Conservation (phyloP, 92 coral and sea anemone genomes). For the Epizoanthus fatuus region DNA sequence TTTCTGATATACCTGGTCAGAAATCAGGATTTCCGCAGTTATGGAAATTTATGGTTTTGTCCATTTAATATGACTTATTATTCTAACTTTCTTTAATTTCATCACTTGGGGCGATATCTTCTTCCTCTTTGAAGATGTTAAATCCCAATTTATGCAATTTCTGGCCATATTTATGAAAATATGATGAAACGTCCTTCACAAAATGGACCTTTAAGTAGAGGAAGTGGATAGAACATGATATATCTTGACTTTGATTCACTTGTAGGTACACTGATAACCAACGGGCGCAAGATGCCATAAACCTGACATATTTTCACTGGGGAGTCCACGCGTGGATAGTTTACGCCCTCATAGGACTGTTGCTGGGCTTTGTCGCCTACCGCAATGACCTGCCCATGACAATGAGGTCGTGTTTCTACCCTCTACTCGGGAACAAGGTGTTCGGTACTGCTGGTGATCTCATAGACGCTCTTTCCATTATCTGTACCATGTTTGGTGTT, state of each 20-base stretch:
- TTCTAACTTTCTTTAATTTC: too few species aligned
- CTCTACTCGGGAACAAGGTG: constrained; percentile 86
- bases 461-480: constrained; percentile 83
- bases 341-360: constrained; percentile 85
- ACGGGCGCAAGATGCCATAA: constrained; percentile 95
- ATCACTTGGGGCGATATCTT: too few species aligned
- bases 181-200: too few species aligned
- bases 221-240: too few species aligned
- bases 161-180: too few species aligned
- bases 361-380: constrained; percentile 86
- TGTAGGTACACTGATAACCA: constrained; percentile 91
- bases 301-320: constrained; percentile 93
- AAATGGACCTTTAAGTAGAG: too few species aligned
- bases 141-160: too few species aligned
- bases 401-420: constrained; percentile 92
- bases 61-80: too few species aligned
- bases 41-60: too few species aligned
- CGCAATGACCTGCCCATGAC: constrained; percentile 92
- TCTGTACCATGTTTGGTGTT: constrained; percentile 95
- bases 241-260: not conserved
- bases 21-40: too few species aligned
- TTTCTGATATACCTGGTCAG: too few species aligned
- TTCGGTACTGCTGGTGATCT: constrained; percentile 88
- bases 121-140: too few species aligned
- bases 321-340: constrained; percentile 98